These are phyloP conservation scores for Platysternon megacephalum DNA, from an alignment of 2,113 vertebrate species.

Conservation along the genomic window DNA sequence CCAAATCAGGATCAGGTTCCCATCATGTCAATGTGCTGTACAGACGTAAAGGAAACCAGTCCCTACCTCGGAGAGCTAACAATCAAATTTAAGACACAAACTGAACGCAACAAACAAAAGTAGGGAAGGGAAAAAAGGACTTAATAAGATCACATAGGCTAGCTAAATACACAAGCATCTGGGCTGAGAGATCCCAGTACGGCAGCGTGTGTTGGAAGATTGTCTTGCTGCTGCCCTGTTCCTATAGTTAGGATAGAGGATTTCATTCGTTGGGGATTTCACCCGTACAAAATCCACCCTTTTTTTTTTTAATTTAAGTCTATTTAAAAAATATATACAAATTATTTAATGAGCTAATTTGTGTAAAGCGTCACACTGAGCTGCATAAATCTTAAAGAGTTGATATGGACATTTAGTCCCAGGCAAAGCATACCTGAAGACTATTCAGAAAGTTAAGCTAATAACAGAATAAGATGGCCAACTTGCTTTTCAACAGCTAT, in stretches of 20 bases:
- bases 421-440: neutral
- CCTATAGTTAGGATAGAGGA: neutral
- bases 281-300: neutral
- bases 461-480: neutral
- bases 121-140: neutral
- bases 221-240: neutral
- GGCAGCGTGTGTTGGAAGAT: neutral
- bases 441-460: neutral
- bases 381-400: neutral
- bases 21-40: neutral
- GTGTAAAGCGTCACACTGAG: neutral
- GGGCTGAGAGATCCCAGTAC: neutral
- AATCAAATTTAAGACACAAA: neutral
- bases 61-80: neutral
- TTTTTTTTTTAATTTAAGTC: neutral
- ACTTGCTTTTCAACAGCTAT: rapidly evolving
- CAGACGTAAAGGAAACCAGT: neutral
- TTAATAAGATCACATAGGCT: neutral
- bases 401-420: neutral
- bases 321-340: neutral
- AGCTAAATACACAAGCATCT: neutral
- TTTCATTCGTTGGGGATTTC: rapidly evolving
- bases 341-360: neutral
- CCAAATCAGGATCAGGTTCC: neutral
- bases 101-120: neutral